phyloP scores from a whole-genome alignment of 2,113 vertebrate genomes.

The Syngnathoides biaculeatus region DNA sequence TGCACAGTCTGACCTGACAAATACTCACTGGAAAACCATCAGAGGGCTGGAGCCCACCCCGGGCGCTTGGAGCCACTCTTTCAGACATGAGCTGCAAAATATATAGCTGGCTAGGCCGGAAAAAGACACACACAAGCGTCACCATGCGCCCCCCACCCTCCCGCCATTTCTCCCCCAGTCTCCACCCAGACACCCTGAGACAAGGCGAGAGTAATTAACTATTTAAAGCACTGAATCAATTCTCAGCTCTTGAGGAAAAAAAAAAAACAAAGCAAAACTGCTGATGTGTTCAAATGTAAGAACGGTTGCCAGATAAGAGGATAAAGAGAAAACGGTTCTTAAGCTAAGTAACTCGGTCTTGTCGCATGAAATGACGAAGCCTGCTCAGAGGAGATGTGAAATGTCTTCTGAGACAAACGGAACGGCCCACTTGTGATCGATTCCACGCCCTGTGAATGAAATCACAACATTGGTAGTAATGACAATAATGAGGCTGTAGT shows the following conservation, averaged over 20 bases:
- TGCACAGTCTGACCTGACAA: slow-evolving; percentile 89
- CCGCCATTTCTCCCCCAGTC: slow-evolving; percentile 35
- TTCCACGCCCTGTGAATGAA: no score
- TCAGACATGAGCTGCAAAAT: slow-evolving; percentile 79
- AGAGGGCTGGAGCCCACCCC: slow-evolving; percentile 82
- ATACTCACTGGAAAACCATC: slow-evolving; percentile 89
- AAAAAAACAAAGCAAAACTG: neutral
- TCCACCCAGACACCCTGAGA: slow-evolving; percentile 63
- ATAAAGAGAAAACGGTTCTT: neutral
- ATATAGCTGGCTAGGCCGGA: slow-evolving; percentile 68
- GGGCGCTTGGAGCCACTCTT: slow-evolving; percentile 82
- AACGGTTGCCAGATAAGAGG: neutral
- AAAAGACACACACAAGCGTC: slow-evolving; percentile 63
- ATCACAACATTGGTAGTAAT: no score
- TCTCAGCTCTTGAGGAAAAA: neutral
- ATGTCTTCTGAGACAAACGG: no score
- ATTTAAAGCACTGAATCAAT: slow-evolving; percentile 61
- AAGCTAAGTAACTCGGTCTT: neutral
- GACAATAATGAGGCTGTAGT: no score
- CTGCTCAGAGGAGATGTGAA: neutral
- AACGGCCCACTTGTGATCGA: no score
- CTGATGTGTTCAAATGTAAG: neutral
- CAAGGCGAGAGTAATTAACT: slow-evolving; percentile 69
- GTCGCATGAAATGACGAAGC: no score
- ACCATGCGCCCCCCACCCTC: slow-evolving; percentile 47